These are phyloP conservation scores for Andrena haemorrhoa DNA, from an alignment of 2,888 invertebrate genomes.

Conservation along the genomic window DNA sequence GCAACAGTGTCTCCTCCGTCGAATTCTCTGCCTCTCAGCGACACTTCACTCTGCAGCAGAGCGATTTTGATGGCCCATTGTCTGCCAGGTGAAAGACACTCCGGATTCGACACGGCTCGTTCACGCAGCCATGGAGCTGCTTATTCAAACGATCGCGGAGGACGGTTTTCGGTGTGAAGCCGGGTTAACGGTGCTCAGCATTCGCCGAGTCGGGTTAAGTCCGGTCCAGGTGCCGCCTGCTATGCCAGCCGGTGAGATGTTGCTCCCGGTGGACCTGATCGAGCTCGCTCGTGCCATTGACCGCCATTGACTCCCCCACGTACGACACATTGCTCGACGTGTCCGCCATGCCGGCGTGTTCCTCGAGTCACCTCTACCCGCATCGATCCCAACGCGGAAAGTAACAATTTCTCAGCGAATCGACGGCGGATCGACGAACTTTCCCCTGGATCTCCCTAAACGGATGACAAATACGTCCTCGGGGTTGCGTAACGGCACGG, in stretches of 20 bases:
- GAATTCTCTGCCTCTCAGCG: no score
- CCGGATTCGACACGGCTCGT: neutral
- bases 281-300: constrained; percentile 83
- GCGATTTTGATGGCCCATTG: no score
- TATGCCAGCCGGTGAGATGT: constrained; percentile 79
- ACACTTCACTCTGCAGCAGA: no score
- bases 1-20: neutral
- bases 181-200: constrained; percentile 72
- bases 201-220: constrained; percentile 74
- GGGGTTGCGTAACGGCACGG: constrained; percentile 22
- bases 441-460: neutral
- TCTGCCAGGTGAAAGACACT: no score
- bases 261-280: constrained; percentile 81
- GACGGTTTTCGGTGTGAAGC: constrained; percentile 65
- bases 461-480: neutral
- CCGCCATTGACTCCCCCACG: constrained; percentile 84
- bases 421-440: constrained; percentile 9
- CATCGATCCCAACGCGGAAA: constrained; percentile 42
- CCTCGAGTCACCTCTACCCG: constrained; percentile 49
- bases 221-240: constrained; percentile 78
- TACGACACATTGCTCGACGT: constrained; percentile 72
- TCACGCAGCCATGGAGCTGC: neutral
- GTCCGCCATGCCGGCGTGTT: constrained; percentile 60
- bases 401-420: constrained; percentile 47
- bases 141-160: constrained; percentile 26